Evolutionary conservation across 1,140 invertebrate species (phyloP).

Genomic region (Drosophila watanabei): DNA sequence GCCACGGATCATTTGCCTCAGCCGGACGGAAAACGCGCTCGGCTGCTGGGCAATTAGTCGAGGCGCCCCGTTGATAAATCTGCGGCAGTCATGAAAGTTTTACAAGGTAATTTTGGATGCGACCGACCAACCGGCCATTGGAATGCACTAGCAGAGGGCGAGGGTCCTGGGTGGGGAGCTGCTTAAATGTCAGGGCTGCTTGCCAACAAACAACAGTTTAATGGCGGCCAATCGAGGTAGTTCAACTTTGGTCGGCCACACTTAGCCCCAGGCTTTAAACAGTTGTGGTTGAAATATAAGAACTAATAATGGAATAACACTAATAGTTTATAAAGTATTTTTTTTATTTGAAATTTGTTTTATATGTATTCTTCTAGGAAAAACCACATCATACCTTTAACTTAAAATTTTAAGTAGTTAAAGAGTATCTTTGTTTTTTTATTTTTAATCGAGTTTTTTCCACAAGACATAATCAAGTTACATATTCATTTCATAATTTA

Average conservation of each 20-base stretch:
- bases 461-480: too few species aligned
- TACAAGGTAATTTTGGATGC: slow-evolving; percentile 67
- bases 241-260: slow-evolving; percentile 50
- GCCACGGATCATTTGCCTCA: slow-evolving; percentile 58
- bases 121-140: neutral
- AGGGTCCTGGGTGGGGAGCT: neutral
- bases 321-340: neutral
- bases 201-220: slow-evolving; percentile 57
- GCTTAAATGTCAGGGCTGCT: slow-evolving; percentile 62
- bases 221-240: slow-evolving; percentile 51
- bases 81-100: slow-evolving; percentile 69
- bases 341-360: too few species aligned
- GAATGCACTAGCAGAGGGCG: slow-evolving; percentile 12
- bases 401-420: too few species aligned
- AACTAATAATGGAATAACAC: neutral
- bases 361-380: too few species aligned
- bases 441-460: too few species aligned
- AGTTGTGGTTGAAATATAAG: neutral
- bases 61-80: slow-evolving; percentile 65
- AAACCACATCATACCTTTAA: too few species aligned
- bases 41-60: slow-evolving; percentile 61
- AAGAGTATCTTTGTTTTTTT: too few species aligned
- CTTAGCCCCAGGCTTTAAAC: neutral
- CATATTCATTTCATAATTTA: neutral
- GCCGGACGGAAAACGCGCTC: slow-evolving; percentile 19